Base-by-base conservation (phyloP, 2,113 vertebrate genomes). In the Strix uralensis region DNA sequence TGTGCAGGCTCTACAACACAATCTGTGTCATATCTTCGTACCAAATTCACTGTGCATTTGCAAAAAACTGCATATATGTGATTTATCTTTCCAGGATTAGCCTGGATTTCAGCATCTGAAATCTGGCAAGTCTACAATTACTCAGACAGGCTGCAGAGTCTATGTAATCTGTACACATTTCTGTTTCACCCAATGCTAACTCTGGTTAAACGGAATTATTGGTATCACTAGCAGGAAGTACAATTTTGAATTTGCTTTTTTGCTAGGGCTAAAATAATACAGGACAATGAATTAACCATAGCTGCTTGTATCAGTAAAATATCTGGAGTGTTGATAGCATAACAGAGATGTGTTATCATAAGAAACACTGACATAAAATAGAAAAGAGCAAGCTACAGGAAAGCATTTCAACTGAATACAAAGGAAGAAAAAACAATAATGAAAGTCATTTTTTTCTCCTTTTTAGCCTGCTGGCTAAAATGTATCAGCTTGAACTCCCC, bases 71-170 rank as follows among this genome's bases (percentile, higher is more conserved):
- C 42, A 67, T 52, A 26, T 3, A 74, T 51, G 17, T 19, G 23
- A 59, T 84, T 94, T 79, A 12, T 79, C 83, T 87, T 95, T 94
- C 77, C 67, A 91, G 54, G 40, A 94, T 70, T 74, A 77, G 17
- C 57, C 59, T 79, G n/a, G 72, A 71, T 71, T 92, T 95, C 77
- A 86, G n/a, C 40, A 63, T 32, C 36, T 63, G 47, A 89, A 88
- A 78, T 67, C 42, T 81, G 47, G 29, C 63, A 84, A 58, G 22
- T 54, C 34, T 27, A 7, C 16, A 82, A 30, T 58, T 61, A 65
- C 42, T 81, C 22, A 47, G 59, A 81, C 94, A 83, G 22, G 22
- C 19, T 55, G 22, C 19, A 88, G 20, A n/a, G 62, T 63, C 83
- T n/a, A 2, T 42, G 14, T 59, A 67, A 74, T n/a, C 20, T 30